Evolutionary conservation across 2,888 invertebrate species (phyloP).

Genomic region (Cabera pusaria): DNA sequence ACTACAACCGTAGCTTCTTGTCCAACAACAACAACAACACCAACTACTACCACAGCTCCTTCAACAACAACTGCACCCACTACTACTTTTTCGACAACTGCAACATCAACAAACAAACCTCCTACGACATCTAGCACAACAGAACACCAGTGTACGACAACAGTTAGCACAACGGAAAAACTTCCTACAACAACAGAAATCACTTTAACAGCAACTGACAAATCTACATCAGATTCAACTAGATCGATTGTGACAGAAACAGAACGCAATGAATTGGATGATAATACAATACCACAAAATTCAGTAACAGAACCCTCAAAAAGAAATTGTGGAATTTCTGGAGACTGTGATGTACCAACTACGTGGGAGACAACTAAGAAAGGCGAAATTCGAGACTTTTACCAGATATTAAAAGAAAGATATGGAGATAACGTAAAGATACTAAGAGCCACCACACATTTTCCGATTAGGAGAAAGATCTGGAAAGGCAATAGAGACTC

Average conservation of each 20-base stretch:
- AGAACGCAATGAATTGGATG: too few species aligned
- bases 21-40: neutral
- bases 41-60: neutral
- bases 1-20: constrained; percentile 1
- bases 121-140: too few species aligned
- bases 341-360: constrained; percentile 51
- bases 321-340: neutral
- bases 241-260: too few species aligned
- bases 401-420: constrained; percentile 53
- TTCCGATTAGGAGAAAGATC: constrained; percentile 33
- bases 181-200: constrained; percentile 8
- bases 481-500: constrained; percentile 17
- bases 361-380: constrained; percentile 67
- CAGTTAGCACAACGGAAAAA: constrained; percentile 7
- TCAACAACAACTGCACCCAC: too few species aligned
- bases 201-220: too few species aligned
- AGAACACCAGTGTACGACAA: neutral
- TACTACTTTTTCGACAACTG: too few species aligned
- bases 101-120: neutral
- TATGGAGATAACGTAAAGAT: constrained; percentile 51
- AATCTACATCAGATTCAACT: too few species aligned
- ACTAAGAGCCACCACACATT: constrained; percentile 56
- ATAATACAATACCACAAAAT: constrained; percentile 13
- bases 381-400: constrained; percentile 66
- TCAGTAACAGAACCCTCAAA: neutral